phyloP scores from a whole-genome alignment of 2,113 vertebrate species.

The Hiodon tergisus region DNA sequence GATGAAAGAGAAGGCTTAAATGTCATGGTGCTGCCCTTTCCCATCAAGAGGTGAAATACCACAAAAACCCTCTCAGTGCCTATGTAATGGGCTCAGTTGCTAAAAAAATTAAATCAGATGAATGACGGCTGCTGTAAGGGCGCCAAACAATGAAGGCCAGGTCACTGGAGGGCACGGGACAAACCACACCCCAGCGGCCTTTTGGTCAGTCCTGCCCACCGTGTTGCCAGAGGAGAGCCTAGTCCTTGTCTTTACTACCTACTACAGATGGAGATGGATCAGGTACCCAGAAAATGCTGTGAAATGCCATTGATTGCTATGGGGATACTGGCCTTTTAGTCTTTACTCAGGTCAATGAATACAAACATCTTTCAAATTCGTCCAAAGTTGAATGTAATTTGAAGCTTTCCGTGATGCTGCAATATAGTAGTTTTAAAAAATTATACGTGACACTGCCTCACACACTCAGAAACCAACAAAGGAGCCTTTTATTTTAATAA shows the following conservation, averaged over 20 bases:
- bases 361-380: too few relatives aligned
- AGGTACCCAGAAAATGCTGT: background rate
- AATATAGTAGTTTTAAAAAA: too few relatives aligned
- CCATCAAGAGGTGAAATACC: constrained; percentile 11
- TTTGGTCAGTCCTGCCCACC: background rate
- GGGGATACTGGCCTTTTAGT: too few relatives aligned
- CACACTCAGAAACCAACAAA: too few relatives aligned
- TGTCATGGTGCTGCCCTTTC: background rate
- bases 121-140: background rate
- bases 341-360: too few relatives aligned
- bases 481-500: too few relatives aligned
- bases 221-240: background rate
- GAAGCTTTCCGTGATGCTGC: too few relatives aligned
- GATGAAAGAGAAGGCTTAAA: constrained; percentile 16
- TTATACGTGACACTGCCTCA: too few relatives aligned
- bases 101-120: background rate
- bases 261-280: constrained; percentile 14
- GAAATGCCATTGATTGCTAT: too few relatives aligned
- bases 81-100: constrained; percentile 20
- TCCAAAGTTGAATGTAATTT: too few relatives aligned
- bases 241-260: background rate
- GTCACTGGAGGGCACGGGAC: background rate
- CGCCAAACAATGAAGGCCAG: background rate
- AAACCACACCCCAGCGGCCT: background rate
- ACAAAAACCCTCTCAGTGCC: constrained; percentile 19